phyloP scores from a whole-genome alignment of 2,113 vertebrate species.

The Empidonax alnorum region DNA sequence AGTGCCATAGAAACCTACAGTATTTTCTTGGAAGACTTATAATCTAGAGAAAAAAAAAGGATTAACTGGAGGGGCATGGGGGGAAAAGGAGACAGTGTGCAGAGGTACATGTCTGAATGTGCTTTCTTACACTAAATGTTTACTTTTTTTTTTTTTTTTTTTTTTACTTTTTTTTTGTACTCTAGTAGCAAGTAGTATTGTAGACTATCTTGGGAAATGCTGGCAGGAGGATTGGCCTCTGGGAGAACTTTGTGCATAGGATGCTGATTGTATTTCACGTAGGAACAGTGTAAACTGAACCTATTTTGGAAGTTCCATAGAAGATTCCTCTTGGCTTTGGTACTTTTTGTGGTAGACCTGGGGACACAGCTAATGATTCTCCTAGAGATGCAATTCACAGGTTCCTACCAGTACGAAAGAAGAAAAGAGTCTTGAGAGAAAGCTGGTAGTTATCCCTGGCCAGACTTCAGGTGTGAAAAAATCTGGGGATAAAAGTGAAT shows the following conservation, averaged over 20 bases:
- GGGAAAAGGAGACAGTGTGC: not conserved
- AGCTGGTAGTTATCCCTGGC: not conserved
- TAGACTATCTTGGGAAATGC: not conserved
- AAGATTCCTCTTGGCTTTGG: not conserved
- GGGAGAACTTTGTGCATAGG: not conserved
- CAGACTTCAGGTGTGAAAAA: not conserved
- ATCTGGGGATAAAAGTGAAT: not conserved
- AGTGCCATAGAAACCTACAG: not conserved
- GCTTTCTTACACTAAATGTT: not conserved
- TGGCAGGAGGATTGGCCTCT: not conserved
- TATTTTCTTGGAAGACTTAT: not conserved
- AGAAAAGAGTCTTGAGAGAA: not conserved
- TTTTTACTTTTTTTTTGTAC: too few relatives aligned
- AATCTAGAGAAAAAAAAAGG: not conserved
- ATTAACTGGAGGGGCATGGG: not conserved
- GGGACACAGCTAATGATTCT: not conserved
- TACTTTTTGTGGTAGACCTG: not conserved
- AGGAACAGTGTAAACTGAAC: not conserved
- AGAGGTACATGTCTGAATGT: not conserved
- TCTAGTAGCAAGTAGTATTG: not conserved
- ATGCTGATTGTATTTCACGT: not conserved
- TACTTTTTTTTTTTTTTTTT: too few relatives aligned
- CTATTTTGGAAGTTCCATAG: not conserved
- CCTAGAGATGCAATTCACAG: not conserved
- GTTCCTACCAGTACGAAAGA: not conserved